Percentiles rank a stretch among this genome's conserved stretches.
These are phyloP conservation scores for Tryphoninae sp. DNA, from an alignment of 2,888 invertebrate species.

Conservation along the genomic window DNA sequence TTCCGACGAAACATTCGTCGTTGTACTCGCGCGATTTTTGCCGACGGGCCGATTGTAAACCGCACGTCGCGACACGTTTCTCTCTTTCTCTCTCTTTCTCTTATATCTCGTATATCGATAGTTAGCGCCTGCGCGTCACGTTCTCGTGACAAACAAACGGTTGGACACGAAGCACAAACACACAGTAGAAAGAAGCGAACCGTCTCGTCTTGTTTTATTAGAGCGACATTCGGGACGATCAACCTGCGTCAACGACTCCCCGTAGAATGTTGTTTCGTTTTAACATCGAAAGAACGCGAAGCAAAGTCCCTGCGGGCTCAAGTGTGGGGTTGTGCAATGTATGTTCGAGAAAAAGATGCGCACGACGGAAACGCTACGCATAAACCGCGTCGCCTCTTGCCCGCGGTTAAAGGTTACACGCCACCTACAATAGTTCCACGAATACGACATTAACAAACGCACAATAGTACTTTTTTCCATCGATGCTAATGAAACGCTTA, in stretches of 20 bases:
- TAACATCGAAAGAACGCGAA: background rate
- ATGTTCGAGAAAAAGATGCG: background rate
- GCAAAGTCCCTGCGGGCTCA: background rate
- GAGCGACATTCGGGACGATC: background rate
- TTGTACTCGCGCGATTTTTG: background rate
- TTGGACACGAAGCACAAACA: too few relatives aligned
- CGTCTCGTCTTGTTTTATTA: too few relatives aligned
- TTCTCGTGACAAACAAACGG: background rate
- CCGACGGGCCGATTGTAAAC: background rate
- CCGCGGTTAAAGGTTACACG: slow-evolving; percentile 57
- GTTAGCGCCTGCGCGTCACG: slow-evolving; percentile 1
- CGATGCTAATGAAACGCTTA: slow-evolving; percentile 35
- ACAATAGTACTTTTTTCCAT: slow-evolving; percentile 55
- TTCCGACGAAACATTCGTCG: background rate
- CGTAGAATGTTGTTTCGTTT: slow-evolving; percentile 7
- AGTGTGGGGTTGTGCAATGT: background rate
- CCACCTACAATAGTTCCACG: slow-evolving; percentile 42
- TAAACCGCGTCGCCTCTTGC: slow-evolving; percentile 16
- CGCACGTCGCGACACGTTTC: background rate
- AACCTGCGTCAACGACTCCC: background rate
- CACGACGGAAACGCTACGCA: background rate
- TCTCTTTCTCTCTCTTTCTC: slow-evolving; percentile 12
- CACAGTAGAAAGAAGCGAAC: too few relatives aligned
- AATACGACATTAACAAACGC: slow-evolving; percentile 29
- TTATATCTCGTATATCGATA: too few relatives aligned